Conservation (phyloP, 2,888 invertebrate genomes). For the Sesia apiformis region DNA sequence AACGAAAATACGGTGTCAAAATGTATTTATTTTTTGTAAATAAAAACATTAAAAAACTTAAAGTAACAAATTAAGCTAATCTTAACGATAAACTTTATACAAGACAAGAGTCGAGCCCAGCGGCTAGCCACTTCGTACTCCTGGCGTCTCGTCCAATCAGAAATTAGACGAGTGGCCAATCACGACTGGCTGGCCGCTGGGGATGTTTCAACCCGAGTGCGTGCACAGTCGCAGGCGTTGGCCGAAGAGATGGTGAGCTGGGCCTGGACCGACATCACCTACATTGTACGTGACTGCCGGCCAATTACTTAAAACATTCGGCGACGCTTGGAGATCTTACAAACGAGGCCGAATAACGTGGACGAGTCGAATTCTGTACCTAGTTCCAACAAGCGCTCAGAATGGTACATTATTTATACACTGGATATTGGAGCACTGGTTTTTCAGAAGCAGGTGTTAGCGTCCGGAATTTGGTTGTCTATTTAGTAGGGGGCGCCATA, state of each 20-base stretch:
- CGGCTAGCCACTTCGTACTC: constrained; percentile 57
- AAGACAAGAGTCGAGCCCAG: constrained; percentile 58
- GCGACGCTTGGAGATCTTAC: constrained; percentile 30
- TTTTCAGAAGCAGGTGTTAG: background rate
- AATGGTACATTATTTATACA: too few species aligned
- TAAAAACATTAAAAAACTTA: constrained; percentile 62
- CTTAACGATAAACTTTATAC: constrained; percentile 68
- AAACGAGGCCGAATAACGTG: constrained; percentile 46
- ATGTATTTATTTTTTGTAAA: constrained; percentile 71
- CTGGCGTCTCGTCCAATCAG: constrained; percentile 6
- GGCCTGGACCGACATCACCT: constrained; percentile 49
- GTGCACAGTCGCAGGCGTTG: constrained; percentile 71
- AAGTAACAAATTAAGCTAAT: constrained; percentile 54
- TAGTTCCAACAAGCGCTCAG: too few species aligned
- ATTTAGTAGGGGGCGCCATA: constrained; percentile 80
- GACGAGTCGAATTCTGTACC: constrained; percentile 23
- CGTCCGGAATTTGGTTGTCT: constrained; percentile 2
- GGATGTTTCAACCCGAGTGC: constrained; percentile 50
- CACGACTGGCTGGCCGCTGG: constrained; percentile 59
- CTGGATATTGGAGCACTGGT: too few species aligned
- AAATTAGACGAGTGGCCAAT: constrained; percentile 10
- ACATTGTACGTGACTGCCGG: constrained; percentile 65
- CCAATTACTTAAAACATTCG: constrained; percentile 53
- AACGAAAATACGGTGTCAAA: constrained; percentile 59
- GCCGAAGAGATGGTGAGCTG: constrained; percentile 34